Evolutionary conservation across 2,797 vertebrate species (phyloP).

Genomic region (Girardinus metallicus): DNA sequence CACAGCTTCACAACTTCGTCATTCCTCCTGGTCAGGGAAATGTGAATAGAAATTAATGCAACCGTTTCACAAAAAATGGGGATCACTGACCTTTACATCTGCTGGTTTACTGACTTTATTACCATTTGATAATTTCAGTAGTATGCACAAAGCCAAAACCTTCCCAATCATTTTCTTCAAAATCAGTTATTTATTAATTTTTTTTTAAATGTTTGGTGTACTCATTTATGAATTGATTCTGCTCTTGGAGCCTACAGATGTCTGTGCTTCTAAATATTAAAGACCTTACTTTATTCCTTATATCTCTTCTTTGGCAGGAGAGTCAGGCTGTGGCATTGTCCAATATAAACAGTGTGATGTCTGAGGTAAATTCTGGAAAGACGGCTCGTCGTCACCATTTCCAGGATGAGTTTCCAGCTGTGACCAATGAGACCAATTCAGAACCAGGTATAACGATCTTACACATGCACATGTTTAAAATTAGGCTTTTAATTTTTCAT

Average conservation of each 20-base stretch:
- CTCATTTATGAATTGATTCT: neutral
- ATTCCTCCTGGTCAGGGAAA: slow-evolving; percentile 54
- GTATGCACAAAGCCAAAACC: neutral
- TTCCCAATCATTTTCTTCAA: neutral
- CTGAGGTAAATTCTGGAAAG: slow-evolving; percentile 73
- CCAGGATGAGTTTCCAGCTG: slow-evolving; percentile 82
- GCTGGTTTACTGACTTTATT: neutral
- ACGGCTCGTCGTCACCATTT: slow-evolving; percentile 75
- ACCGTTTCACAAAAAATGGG: slow-evolving; percentile 24
- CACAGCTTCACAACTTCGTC: slow-evolving; percentile 63
- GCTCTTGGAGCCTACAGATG: neutral
- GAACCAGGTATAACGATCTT: slow-evolving; percentile 78
- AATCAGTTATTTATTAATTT: no score
- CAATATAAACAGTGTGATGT: slow-evolving; percentile 82
- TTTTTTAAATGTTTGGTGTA: neutral
- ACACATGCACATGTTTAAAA: slow-evolving; percentile 3
- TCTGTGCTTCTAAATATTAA: neutral
- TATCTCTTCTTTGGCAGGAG: slow-evolving; percentile 75
- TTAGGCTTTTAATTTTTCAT: neutral
- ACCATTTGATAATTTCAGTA: neutral
- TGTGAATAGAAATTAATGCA: slow-evolving; percentile 50
- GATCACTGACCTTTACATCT: slow-evolving; percentile 13
- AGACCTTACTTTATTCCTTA: neutral
- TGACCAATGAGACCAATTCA: slow-evolving; percentile 58
- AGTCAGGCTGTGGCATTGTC: slow-evolving; percentile 87